phyloP scores from a whole-genome alignment of 2,797 vertebrate species.

The Atherinosoma microstoma region DNA sequence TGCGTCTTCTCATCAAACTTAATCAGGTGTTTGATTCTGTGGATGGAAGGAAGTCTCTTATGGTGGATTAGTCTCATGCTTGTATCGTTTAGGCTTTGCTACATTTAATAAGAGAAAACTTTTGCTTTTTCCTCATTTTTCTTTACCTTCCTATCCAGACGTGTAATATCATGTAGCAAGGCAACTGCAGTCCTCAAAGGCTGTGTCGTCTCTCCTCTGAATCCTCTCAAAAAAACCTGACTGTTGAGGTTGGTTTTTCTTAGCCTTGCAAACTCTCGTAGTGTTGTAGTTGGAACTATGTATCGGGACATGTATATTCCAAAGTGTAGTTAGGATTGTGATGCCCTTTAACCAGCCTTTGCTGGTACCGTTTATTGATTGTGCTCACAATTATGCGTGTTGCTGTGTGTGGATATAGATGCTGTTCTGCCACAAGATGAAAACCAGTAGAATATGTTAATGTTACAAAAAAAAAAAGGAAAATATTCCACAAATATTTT shows the following conservation, averaged over 20 bases:
- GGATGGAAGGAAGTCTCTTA: slow-evolving; percentile 92
- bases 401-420: slow-evolving; percentile 71
- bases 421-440: slow-evolving; percentile 49
- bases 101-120: slow-evolving; percentile 57
- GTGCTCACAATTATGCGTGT: slow-evolving; percentile 66
- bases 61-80: slow-evolving; percentile 72
- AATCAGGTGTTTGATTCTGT: slow-evolving; percentile 93
- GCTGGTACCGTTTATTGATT: slow-evolving; percentile 63
- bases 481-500: slow-evolving; percentile 24
- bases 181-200: slow-evolving; percentile 78
- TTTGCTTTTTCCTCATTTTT: slow-evolving; percentile 31
- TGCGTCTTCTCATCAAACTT: slow-evolving; percentile 82
- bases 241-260: slow-evolving; percentile 63
- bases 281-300: slow-evolving; percentile 70
- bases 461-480: slow-evolving; percentile 29
- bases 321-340: slow-evolving; percentile 73
- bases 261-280: slow-evolving; percentile 67
- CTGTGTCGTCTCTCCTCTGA: slow-evolving; percentile 73
- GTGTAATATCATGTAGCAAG: slow-evolving; percentile 75
- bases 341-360: slow-evolving; percentile 47
- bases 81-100: slow-evolving; percentile 82
- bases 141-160: slow-evolving; percentile 67
- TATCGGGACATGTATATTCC: slow-evolving; percentile 70
- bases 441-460: slow-evolving; percentile 64
- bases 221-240: slow-evolving; percentile 71